Evolutionary conservation across 2,888 invertebrate species (phyloP).

Genomic region (Athalia circularis): DNA sequence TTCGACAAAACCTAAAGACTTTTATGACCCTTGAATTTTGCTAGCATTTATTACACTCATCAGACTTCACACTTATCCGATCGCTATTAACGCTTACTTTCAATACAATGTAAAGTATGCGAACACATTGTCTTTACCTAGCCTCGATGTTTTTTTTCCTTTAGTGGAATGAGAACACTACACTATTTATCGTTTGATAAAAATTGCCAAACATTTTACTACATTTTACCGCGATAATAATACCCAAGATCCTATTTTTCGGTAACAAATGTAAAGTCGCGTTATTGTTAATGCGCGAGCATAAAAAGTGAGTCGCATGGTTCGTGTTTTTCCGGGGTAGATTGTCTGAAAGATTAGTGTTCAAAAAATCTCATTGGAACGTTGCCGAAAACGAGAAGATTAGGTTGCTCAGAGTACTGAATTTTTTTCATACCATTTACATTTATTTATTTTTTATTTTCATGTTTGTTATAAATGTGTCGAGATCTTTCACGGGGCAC

Average conservation of each 20-base stretch:
- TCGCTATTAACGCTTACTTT: too few relatives aligned
- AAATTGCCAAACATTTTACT: too few relatives aligned
- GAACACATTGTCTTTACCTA: too few relatives aligned
- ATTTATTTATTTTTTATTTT: not conserved
- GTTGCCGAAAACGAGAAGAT: conserved; percentile 34
- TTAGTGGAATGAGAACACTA: too few relatives aligned
- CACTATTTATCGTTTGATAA: too few relatives aligned
- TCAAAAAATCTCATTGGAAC: conserved; percentile 12
- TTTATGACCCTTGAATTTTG: too few relatives aligned
- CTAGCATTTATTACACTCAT: too few relatives aligned
- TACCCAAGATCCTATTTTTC: not conserved
- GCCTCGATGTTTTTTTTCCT: too few relatives aligned
- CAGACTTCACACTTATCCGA: too few relatives aligned
- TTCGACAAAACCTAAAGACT: too few relatives aligned
- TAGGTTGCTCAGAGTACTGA: not conserved
- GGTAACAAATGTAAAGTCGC: conserved; percentile 29
- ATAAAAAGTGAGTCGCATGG: conserved; percentile 6
- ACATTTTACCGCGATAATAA: too few relatives aligned
- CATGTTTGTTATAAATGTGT: not conserved
- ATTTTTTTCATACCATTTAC: not conserved
- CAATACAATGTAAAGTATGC: too few relatives aligned
- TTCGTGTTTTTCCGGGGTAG: not conserved
- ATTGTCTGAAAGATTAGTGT: conserved; percentile 20
- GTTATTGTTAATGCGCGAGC: conserved; percentile 24
- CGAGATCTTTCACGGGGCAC: not conserved